phyloP scores from a whole-genome alignment of 2,113 vertebrate species.

The Pachycephala philippinensis region DNA sequence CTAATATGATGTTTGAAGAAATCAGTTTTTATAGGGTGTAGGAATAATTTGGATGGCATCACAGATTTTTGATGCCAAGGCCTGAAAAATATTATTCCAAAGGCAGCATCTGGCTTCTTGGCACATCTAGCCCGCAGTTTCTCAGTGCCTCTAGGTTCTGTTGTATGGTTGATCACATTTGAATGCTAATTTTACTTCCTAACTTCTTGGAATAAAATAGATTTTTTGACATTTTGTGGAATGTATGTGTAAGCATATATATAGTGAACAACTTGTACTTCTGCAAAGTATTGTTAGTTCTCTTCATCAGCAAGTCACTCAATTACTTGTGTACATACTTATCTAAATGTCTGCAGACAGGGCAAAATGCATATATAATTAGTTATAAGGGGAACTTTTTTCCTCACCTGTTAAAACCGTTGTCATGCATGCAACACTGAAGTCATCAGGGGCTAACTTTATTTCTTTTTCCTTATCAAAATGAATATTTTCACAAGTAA shows the following conservation, averaged over 20 bases:
- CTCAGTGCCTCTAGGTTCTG: conserved; percentile 37
- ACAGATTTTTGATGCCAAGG: conserved; percentile 47
- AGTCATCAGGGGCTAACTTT: background rate
- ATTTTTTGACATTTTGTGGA: conserved; percentile 23
- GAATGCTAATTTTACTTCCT: conserved; percentile 39
- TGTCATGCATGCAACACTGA: background rate
- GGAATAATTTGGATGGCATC: conserved; percentile 57
- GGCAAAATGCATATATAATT: background rate
- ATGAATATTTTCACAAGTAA: background rate
- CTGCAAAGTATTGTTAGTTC: background rate
- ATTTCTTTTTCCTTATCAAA: background rate
- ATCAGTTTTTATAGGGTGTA: conserved; percentile 12
- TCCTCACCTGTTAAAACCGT: background rate
- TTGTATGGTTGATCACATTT: conserved; percentile 31
- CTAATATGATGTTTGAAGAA: conserved; percentile 38
- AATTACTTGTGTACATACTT: background rate
- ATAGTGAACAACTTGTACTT: background rate
- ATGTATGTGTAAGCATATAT: background rate
- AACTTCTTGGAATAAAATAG: conserved; percentile 22
- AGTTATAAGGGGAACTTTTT: background rate
- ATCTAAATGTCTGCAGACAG: background rate
- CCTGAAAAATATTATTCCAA: conserved; percentile 63
- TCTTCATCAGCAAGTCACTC: background rate
- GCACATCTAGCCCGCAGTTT: conserved; percentile 56
- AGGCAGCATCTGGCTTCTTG: conserved; percentile 73